Conservation (phyloP, 2,113 vertebrate genomes). For the Tachysurus fulvidraco region DNA sequence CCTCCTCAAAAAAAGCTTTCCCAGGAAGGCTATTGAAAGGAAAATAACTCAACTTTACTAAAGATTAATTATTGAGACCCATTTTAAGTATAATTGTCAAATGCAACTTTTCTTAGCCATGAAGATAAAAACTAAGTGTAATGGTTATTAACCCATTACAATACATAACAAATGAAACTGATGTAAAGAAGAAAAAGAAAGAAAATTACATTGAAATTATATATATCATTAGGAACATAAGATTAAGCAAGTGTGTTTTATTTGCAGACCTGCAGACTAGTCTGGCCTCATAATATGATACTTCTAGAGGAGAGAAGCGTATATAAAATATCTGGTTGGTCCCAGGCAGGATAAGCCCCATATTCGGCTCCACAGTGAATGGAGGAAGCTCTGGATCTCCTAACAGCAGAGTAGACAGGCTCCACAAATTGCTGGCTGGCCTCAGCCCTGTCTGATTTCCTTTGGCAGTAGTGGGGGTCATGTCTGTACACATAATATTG, state of each 20-base stretch:
- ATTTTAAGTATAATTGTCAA: not conserved
- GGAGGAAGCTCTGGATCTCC: not conserved
- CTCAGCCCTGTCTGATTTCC: conserved; percentile 48
- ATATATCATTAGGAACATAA: not conserved
- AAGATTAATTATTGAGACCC: not conserved
- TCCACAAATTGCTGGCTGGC: conserved; percentile 57
- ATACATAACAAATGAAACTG: not conserved
- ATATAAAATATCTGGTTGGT: conserved; percentile 72
- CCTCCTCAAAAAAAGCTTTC: too few relatives aligned
- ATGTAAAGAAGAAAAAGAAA: not conserved
- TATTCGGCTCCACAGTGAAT: conserved; percentile 78
- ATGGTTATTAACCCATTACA: too few relatives aligned
- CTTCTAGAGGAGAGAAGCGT: conserved; percentile 76
- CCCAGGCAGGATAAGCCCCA: conserved; percentile 69
- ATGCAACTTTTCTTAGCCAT: not conserved
- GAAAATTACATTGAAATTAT: not conserved
- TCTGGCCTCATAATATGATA: conserved; percentile 71
- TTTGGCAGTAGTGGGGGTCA: conserved; percentile 34
- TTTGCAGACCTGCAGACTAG: conserved; percentile 82
- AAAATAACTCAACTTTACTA: too few relatives aligned
- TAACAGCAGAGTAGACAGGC: conserved; percentile 46
- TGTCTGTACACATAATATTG: conserved; percentile 36
- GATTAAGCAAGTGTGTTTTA: not conserved
- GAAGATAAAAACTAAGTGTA: not conserved
- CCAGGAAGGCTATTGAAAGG: too few relatives aligned